These are phyloP conservation scores for Marmota flaviventris DNA, from an alignment of 2,113 vertebrate species.

Conservation along the genomic window DNA sequence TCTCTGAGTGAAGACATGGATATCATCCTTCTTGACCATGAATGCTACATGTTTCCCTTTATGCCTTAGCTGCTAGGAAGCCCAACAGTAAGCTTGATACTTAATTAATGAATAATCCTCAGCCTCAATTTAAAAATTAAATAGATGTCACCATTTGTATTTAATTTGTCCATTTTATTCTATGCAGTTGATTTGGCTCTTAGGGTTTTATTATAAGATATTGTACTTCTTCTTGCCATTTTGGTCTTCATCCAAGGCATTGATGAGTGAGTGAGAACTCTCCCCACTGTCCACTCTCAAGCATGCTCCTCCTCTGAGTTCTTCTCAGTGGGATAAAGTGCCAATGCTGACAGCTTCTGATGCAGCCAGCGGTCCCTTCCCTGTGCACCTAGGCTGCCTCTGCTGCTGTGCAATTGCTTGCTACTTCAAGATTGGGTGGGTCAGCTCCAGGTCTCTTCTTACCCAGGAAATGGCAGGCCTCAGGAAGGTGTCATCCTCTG, in stretches of 20 bases:
- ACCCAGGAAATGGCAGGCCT: neutral
- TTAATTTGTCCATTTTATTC: neutral
- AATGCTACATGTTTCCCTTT: neutral
- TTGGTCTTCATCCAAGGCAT: constrained; percentile 18
- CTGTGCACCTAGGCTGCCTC: neutral
- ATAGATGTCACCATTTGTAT: neutral
- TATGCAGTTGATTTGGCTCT: neutral
- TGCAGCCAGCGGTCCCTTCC: neutral
- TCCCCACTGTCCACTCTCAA: neutral
- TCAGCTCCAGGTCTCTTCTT: neutral
- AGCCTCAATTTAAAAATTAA: neutral
- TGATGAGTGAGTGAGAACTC: neutral
- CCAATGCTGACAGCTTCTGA: neutral
- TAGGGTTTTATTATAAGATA: neutral
- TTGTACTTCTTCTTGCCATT: neutral
- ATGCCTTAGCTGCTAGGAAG: neutral
- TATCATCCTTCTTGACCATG: neutral
- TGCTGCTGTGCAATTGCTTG: neutral
- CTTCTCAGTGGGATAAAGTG: neutral
- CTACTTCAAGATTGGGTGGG: neutral
- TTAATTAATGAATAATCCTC: neutral
- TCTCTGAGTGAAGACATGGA: neutral
- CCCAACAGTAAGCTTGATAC: neutral
- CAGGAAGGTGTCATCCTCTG: neutral
- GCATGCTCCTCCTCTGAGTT: neutral